Evolutionary conservation across 2,797 vertebrate species (phyloP).

Genomic region (Pteronotus mesoamericanus): DNA sequence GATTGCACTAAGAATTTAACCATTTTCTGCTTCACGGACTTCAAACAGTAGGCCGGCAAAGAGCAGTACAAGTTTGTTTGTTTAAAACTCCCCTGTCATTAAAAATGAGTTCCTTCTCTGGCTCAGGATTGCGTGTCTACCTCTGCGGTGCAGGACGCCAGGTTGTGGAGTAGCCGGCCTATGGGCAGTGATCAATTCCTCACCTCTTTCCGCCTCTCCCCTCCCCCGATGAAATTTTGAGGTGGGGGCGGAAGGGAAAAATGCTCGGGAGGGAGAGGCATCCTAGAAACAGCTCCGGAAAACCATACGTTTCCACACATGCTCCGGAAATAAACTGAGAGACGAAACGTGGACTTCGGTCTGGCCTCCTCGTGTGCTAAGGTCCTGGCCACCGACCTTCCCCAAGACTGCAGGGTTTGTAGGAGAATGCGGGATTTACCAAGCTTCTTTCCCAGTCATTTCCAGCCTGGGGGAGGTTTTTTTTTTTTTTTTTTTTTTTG

Average conservation of each 20-base stretch:
- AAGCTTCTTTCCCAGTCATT: not conserved
- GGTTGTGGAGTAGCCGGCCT: constrained; percentile 46
- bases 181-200: not conserved
- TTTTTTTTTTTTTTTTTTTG: too few relatives aligned
- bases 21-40: constrained; percentile 84
- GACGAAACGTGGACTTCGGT: not conserved
- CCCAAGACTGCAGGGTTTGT: not conserved
- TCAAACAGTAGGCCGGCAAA: constrained; percentile 82
- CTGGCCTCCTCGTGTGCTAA: not conserved
- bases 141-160: constrained; percentile 69
- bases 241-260: not conserved
- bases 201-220: not conserved
- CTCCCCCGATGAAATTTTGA: not conserved
- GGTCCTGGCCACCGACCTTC: not conserved
- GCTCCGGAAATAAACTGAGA: not conserved
- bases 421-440: not conserved
- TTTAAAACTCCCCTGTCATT: constrained; percentile 80
- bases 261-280: not conserved
- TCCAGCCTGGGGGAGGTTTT: not conserved
- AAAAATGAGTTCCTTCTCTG: constrained; percentile 76
- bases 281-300: not conserved
- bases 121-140: constrained; percentile 67
- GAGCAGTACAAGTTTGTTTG: constrained; percentile 86
- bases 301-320: not conserved
- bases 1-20: constrained; percentile 82